Evolutionary conservation across 2,888 invertebrate species (phyloP), one percentile per base, ranked within the genome.

Genomic region (Ophion ventricosus): DNA sequence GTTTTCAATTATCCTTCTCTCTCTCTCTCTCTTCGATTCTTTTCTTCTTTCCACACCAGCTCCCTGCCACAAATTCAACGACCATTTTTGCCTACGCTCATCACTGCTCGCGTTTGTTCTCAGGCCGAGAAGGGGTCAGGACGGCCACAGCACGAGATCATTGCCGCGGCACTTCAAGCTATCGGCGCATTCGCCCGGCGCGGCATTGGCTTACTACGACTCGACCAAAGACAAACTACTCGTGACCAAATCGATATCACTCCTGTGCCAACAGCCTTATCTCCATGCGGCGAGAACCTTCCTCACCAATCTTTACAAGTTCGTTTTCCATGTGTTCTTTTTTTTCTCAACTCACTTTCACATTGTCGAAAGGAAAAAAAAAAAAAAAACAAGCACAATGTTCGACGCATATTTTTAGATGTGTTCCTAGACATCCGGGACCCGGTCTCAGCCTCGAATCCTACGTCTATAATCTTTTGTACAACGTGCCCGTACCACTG

Each of bases 241-340:
- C 94, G 99, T 99, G 91, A 97, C 98, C 89, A 99, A 99, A 95
- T 97, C 98, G 94, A 97, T 99, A 93, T 97, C 97, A 87, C 95
- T 99, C 86, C 96, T 99, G 90, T 97, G 98, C 92, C 98, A 98
- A 93, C 96, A 97, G 89, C 98, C 99, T 40, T 98, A 98, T 94
- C 96, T 98, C 72, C 96, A 97, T 93, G 97, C 98, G 87, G 96
- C 98, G 80, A 96, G 97, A 94, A 95, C 96, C 92, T 98, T 98
- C 94, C 95, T 99, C 92, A 96, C 96, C 91, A 97, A 97, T 95
- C 95, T 98, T 89, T 97, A 97, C 94, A 96, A 96, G 97, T 97
- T 94, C 94, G 95, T 92, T 0, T 56, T 23, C 11, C 29, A 2
- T n/a, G 25, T 8, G 1, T 25, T 10, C 49, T 74, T 49, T n/a